Evolutionary conservation across 1,140 invertebrate genomes (phyloP), one percentile per base, ranked within the genome.

Genomic region (Schlechtendalia chinensis): DNA sequence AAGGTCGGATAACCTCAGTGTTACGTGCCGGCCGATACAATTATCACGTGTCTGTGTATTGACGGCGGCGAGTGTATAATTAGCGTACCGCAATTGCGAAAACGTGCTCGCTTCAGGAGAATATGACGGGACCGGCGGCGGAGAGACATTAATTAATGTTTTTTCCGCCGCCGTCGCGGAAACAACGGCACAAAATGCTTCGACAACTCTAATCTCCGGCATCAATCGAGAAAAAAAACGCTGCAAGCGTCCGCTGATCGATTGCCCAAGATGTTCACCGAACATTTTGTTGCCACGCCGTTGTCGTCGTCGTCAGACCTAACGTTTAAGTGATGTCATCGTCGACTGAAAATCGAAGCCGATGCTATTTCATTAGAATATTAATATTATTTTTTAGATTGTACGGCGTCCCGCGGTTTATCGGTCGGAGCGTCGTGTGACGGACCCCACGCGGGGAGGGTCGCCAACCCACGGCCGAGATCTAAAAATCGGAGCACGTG

Each of bases 191-290:
- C 39, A 50, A 61, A 61, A 63, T 27, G 58, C 39, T 79, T 50
- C 58, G 39, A 58, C 39, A 79, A 79, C 75, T 79, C 61, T 79
- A 79, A 79, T 79, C 75, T 79, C 75, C 75, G 75, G 75, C 39
- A 63, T 79, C 75, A 24, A 22, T 79, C 75, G 58, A 79, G n/a
- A n/a, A n/a, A n/a, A n/a, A 45, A 79, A 79, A 79, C 75, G 58
- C 22, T 19, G 47, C 56, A 5, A 22, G 58, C 74, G 29, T 45
- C 75, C 56, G 32, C 24, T 79, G 75, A 79, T 79, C 58, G 75
- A 79, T 79, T 45, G 58, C 58, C 24, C 14, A 10, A 63, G 6
- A 10, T 27, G 14, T 14, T 61, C 17, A 17, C 27, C 24, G 29
- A 16, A 27, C 24, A 0, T 11, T 11, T 19, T 22, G 11, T 65